Base-by-base conservation (phyloP, 2,888 invertebrate genomes). In the Troilus luridus region DNA sequence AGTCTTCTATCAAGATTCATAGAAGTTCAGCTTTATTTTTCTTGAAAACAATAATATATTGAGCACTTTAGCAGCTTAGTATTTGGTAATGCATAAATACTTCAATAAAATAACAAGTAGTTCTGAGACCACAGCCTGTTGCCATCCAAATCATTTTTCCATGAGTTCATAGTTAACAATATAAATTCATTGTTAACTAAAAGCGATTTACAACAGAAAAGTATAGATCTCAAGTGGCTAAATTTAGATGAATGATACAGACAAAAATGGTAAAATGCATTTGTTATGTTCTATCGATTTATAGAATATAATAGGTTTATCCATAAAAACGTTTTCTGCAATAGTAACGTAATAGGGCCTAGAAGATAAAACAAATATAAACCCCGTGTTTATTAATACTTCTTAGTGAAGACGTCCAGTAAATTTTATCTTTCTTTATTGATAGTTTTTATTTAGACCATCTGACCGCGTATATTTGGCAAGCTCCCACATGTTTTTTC, bases 401-500 rank as follows among this genome's bases (percentile, higher is more conserved):
- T 27, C 41, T 41, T 19, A 77, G 27, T 77, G 72, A 77, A 77
- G 27, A 77, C 27, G 19, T 19, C 27, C 72, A 41, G 72, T 77
- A 27, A 77, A 77, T 77, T 77, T 77, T 41, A 77, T 77, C 41
- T 17, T 77, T 77, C 27, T 77, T 77, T 77, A 77, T 77, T 77
- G 72, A 77, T 77, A 77, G 72, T 77, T 77, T 77, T 77, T 77
- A 77, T 77, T 77, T 77, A 77, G 72, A 77, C 14, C 72, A 77
- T 77, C 72, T 77, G 41, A 77, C 72, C 72, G 72, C 72, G 27
- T 77, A 77, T 77, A 77, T 77, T 77, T 77, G 72, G 72, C 72
- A 27, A 77, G 72, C 72, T 77, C 41, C 72, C 72, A 77, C 41
- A 5, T 41, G 72, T 41, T 77, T 72, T 77, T 77, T 77, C 72